Evolutionary conservation across 2,797 vertebrate genomes (phyloP), one percentile per base, ranked within the genome.

Genomic region (Anguilla anguilla): DNA sequence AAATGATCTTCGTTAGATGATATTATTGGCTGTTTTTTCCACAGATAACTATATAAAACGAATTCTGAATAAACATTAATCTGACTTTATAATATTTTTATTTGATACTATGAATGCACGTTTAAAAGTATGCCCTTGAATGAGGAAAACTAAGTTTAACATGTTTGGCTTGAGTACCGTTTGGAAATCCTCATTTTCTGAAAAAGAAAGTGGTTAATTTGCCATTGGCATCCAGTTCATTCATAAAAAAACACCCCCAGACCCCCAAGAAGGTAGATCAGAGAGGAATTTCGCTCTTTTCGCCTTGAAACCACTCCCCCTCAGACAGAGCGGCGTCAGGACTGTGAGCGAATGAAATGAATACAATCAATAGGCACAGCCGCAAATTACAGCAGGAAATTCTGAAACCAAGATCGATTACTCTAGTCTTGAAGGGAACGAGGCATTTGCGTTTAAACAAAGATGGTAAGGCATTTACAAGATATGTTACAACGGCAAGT

Each of bases 271-370:
- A 94, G 92, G 93, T 89, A 89, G 87, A 89, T 90, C 90, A 88
- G 88, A 59, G 85, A 88, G 87, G 61, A 88, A 88, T 89, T 39
- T 91, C 87, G 82, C 86, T 46, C 28, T 69, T 91, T 91, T 90
- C 87, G 88, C 74, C 25, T 22, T 55, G 31, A 85, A 89, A 91
- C 94, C 94, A 94, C 96, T 90, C 96, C 96, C 91, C 92, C 86
- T 69, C 94, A 97, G 97, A 97, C 97, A 95, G 92, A 93, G 89
- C 89, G 97, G 96, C 96, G 96, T 96, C 97, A 89, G 91, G 93
- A 91, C 91, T 92, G 89, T 84, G 89, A 94, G 95, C 94, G 93
- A 93, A 94, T 92, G 90, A 92, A 94, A 92, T 93, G 92, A 93
- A 92, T 91, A 92, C 93, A 94, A 94, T 94, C 94, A 94, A 94